These are phyloP conservation scores for Nanger granti DNA, from an alignment of 2,113 vertebrate genomes.

Conservation along the genomic window DNA sequence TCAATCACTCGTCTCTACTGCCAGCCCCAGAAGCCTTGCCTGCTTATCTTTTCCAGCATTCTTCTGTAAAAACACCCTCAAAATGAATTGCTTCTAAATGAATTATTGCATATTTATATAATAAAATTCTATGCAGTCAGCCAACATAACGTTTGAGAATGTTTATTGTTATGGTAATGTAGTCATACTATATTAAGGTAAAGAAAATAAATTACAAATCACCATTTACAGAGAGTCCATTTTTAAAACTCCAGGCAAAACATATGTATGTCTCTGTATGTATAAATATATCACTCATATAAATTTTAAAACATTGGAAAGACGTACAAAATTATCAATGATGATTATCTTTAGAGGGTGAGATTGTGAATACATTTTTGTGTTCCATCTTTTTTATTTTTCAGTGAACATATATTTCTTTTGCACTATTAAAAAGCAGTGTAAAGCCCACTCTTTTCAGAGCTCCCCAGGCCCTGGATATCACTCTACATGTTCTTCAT, in stretches of 20 bases:
- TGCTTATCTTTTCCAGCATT: not conserved
- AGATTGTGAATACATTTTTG: not conserved
- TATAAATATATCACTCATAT: not conserved
- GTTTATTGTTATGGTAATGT: conserved; percentile 33
- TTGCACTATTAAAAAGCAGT: not conserved
- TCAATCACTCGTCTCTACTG: not conserved
- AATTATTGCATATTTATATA: not conserved
- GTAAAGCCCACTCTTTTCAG: not conserved
- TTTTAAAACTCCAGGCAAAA: not conserved
- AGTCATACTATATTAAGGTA: not conserved
- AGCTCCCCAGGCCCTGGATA: not conserved
- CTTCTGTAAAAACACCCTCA: not conserved
- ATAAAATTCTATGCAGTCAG: conserved; percentile 22
- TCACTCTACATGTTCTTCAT: not conserved
- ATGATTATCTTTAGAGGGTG: not conserved
- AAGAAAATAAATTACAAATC: conserved; percentile 42
- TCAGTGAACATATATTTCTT: not conserved
- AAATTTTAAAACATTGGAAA: not conserved
- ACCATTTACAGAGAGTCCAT: not conserved
- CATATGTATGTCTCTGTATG: not conserved
- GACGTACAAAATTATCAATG: not conserved
- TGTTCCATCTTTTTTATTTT: not conserved
- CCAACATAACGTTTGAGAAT: not conserved
- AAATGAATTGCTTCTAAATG: not conserved
- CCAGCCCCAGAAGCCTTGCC: not conserved